phyloP scores from a whole-genome alignment of 2,888 invertebrate genomes.

The Melieria crassipennis region DNA sequence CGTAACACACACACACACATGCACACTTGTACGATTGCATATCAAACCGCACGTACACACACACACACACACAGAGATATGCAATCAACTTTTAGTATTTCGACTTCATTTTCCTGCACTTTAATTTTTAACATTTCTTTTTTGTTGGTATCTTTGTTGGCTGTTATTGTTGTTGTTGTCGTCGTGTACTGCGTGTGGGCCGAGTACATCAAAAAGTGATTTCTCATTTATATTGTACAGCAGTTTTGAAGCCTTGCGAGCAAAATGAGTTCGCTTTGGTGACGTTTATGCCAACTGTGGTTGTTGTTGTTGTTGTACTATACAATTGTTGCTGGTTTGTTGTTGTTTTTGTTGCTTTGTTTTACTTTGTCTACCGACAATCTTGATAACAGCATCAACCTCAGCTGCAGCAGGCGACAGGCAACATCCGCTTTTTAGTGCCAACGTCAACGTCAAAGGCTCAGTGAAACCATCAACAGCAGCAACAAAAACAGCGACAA shows the following conservation, averaged over 20 bases:
- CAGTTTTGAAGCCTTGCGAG: constrained; percentile 19
- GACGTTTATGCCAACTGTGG: not conserved
- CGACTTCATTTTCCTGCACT: not conserved
- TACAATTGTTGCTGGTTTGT: not conserved
- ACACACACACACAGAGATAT: not conserved
- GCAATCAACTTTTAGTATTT: constrained; percentile 1
- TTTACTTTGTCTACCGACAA: constrained; percentile 27
- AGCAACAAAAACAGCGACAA: not conserved
- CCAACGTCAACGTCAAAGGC: constrained; percentile 8
- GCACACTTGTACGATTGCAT: not conserved
- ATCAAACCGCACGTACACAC: not conserved
- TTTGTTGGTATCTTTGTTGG: too few species aligned
- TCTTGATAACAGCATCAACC: constrained; percentile 25
- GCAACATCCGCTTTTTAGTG: too few species aligned
- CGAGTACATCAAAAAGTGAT: constrained; percentile 11
- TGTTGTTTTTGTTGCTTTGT: constrained; percentile 9
- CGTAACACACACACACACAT: too few species aligned
- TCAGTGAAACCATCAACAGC: not conserved
- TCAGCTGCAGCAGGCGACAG: not conserved
- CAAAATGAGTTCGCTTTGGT: not conserved
- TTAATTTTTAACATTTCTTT: too few species aligned
- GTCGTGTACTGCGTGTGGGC: not conserved
- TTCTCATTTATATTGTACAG: constrained; percentile 9
- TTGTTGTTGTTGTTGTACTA: not conserved
- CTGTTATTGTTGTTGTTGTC: too few species aligned